A percentile compares a stretch with the other conserved stretches of the same genome.
These are phyloP conservation scores for Moxostoma hubbsi DNA, from an alignment of 2,797 vertebrate genomes.

Conservation along the genomic window DNA sequence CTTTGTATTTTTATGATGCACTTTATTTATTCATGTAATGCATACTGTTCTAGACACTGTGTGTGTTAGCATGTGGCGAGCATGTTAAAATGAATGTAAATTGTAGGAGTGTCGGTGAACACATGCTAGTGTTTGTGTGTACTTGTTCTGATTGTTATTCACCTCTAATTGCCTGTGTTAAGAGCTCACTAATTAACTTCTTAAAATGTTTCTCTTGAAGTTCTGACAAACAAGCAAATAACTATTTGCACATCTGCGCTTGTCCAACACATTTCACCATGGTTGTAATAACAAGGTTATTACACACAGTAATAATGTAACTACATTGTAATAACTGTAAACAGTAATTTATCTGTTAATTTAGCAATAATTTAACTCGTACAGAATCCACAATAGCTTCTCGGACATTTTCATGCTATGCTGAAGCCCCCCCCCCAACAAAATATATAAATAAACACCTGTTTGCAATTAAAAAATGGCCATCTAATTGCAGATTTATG, in stretches of 20 bases:
- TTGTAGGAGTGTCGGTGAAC: neutral
- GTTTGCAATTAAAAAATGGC: constrained; percentile 69
- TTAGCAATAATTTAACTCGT: too few species aligned
- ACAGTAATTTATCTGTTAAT: too few species aligned
- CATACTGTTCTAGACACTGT: too few species aligned
- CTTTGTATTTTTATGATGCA: constrained; percentile 12
- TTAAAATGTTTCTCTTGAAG: constrained; percentile 27
- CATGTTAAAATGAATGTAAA: neutral
- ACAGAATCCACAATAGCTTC: neutral
- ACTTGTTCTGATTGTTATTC: constrained; percentile 22
- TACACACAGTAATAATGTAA: neutral
- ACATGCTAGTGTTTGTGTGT: neutral
- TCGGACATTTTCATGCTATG: constrained; percentile 8
- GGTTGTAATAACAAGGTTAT: constrained; percentile 38
- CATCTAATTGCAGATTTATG: constrained; percentile 66
- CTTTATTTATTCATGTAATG: neutral
- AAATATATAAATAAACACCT: constrained; percentile 41
- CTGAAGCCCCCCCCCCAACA: neutral
- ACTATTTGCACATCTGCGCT: constrained; percentile 36
- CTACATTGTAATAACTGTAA: constrained; percentile 8
- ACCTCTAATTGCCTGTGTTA: constrained; percentile 7
- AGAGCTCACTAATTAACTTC: constrained; percentile 3
- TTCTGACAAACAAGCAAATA: constrained; percentile 35
- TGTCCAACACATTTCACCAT: constrained; percentile 16
- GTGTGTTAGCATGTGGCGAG: neutral